Conservation (phyloP, 2,888 invertebrate genomes). For the Cremastinae sp. region DNA sequence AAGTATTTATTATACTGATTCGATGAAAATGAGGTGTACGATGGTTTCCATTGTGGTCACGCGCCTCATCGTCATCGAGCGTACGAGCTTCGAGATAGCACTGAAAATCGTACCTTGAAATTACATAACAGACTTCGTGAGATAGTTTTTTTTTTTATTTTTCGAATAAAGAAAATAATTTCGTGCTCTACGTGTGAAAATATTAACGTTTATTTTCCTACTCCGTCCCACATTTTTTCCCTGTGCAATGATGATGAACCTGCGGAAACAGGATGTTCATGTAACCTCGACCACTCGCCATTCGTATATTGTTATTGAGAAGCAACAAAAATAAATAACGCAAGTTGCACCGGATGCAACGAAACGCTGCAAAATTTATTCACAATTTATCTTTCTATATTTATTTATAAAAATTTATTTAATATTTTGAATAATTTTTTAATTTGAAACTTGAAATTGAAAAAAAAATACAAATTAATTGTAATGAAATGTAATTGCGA, state of each 20-base stretch:
- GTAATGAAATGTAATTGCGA: background rate
- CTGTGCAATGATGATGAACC: background rate
- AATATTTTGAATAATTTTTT: background rate
- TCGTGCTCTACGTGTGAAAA: background rate
- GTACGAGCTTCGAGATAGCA: slow-evolving; percentile 49
- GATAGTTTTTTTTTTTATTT: slow-evolving; percentile 23
- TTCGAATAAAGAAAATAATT: background rate
- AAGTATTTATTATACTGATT: background rate
- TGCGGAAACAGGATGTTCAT: background rate
- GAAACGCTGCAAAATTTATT: too few species aligned
- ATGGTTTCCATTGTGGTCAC: slow-evolving; percentile 37
- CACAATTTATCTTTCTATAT: too few species aligned
- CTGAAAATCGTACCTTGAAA: slow-evolving; percentile 44
- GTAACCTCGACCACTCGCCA: too few species aligned
- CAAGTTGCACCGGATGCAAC: too few species aligned
- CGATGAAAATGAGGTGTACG: slow-evolving; percentile 26
- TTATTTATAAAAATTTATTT: too few species aligned
- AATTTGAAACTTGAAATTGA: too few species aligned
- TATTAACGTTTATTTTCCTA: slow-evolving; percentile 1
- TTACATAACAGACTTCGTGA: slow-evolving; percentile 44
- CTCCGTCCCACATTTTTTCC: background rate
- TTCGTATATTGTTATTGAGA: too few species aligned
- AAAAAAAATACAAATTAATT: background rate
- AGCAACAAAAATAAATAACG: too few species aligned
- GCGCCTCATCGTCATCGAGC: slow-evolving; percentile 36